Conservation (phyloP, 2,113 vertebrate genomes). For the Colius striatus region DNA sequence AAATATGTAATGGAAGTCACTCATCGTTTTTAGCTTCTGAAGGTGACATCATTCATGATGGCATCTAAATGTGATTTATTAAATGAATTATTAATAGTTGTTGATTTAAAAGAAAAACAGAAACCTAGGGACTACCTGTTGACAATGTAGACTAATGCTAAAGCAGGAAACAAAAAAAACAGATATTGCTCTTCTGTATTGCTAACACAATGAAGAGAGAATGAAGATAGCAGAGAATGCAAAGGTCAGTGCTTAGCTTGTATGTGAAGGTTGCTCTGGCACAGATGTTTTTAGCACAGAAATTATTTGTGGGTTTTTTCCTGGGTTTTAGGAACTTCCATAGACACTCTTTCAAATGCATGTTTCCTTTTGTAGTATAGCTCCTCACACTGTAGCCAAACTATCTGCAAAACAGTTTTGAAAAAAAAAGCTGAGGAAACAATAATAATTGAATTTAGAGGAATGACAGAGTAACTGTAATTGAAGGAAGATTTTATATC, state of each 20-base stretch:
- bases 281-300: not conserved
- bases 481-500: not conserved
- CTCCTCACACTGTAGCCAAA: not conserved
- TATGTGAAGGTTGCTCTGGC: not conserved
- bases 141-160: not conserved
- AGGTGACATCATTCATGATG: slow-evolving; percentile 38
- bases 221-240: not conserved
- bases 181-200: not conserved
- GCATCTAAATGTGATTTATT: slow-evolving; percentile 29
- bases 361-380: not conserved
- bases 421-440: not conserved
- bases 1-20: not conserved
- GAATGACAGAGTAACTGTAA: not conserved
- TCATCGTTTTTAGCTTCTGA: not conserved
- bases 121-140: not conserved
- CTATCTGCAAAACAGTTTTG: not conserved
- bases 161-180: not conserved
- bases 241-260: not conserved
- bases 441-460: not conserved
- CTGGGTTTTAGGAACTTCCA: not conserved
- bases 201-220: not conserved
- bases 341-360: not conserved
- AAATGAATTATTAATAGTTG: slow-evolving; percentile 58
- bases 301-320: not conserved
- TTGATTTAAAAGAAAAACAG: not conserved